phyloP scores from a whole-genome alignment of 2,797 vertebrate species.

The Acestrorhynchus altus region DNA sequence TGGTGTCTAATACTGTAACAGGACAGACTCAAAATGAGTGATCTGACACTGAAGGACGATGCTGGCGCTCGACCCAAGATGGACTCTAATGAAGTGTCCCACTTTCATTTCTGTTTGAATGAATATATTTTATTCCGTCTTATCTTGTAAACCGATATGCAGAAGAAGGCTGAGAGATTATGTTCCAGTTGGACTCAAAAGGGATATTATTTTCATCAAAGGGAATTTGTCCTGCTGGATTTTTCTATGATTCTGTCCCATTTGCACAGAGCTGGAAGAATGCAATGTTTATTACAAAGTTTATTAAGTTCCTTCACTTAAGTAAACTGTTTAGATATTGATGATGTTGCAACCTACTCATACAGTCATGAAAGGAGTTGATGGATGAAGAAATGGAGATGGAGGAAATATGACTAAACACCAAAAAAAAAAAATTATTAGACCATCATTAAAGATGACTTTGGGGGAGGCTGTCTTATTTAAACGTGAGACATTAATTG shows the following conservation, averaged over 20 bases:
- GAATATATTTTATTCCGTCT: not conserved
- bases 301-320: not conserved
- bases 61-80: not conserved
- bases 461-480: too few species aligned
- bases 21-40: not conserved
- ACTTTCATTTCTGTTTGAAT: not conserved
- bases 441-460: too few species aligned
- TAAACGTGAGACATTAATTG: too few species aligned
- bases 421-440: too few species aligned
- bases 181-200: constrained; percentile 58
- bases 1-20: not conserved
- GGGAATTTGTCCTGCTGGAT: constrained; percentile 32
- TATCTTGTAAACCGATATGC: not conserved
- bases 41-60: not conserved
- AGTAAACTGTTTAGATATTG: not conserved
- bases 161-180: not conserved
- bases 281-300: too few species aligned
- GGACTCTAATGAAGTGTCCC: not conserved
- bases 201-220: constrained; percentile 41
- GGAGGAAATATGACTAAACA: too few species aligned
- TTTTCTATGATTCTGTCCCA: not conserved
- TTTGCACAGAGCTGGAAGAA: not conserved
- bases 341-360: too few species aligned
- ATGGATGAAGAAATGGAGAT: too few species aligned
- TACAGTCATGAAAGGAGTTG: too few species aligned